Evolutionary conservation across 2,888 invertebrate species (phyloP).

Genomic region (Drosophila prostipennis): DNA sequence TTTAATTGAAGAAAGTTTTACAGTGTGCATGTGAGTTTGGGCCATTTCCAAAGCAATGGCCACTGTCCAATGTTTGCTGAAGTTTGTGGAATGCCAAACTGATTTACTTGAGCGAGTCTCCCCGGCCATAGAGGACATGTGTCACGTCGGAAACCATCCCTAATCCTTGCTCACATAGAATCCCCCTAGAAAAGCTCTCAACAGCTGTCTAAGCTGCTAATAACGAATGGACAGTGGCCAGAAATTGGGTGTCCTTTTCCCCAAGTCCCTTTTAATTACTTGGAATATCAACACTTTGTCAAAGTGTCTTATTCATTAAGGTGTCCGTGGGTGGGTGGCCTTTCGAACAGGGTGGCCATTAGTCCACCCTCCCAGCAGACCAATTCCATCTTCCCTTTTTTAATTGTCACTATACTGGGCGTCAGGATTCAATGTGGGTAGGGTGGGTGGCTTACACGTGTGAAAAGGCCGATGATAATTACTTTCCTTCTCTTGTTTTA

Average conservation of each 20-base stretch:
- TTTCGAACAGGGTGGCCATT: constrained; percentile 16
- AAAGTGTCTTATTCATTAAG: constrained; percentile 75
- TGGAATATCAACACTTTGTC: constrained; percentile 82
- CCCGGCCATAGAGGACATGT: constrained; percentile 50
- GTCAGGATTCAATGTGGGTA: constrained; percentile 7
- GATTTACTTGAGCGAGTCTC: constrained; percentile 53
- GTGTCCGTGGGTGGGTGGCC: constrained; percentile 45
- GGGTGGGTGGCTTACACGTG: constrained; percentile 42
- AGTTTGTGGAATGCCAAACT: constrained; percentile 63
- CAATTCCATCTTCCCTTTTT: constrained; percentile 37
- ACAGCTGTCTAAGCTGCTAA: constrained; percentile 73
- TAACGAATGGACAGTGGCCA: constrained; percentile 83
- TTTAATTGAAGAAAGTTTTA: no score
- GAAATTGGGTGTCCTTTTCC: constrained; percentile 66
- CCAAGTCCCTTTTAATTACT: constrained; percentile 83
- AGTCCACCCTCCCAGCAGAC: constrained; percentile 19
- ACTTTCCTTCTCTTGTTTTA: constrained; percentile 68
- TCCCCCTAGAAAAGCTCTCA: constrained; percentile 56
- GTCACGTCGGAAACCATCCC: constrained; percentile 53
- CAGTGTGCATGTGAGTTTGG: background rate
- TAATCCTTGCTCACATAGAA: constrained; percentile 1
- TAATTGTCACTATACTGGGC: constrained; percentile 59
- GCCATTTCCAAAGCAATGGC: constrained; percentile 43
- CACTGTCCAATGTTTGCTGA: constrained; percentile 26
- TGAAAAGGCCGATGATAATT: constrained; percentile 73